phyloP scores from a whole-genome alignment of 2,888 invertebrate species.

The Ormyrus labotus region DNA sequence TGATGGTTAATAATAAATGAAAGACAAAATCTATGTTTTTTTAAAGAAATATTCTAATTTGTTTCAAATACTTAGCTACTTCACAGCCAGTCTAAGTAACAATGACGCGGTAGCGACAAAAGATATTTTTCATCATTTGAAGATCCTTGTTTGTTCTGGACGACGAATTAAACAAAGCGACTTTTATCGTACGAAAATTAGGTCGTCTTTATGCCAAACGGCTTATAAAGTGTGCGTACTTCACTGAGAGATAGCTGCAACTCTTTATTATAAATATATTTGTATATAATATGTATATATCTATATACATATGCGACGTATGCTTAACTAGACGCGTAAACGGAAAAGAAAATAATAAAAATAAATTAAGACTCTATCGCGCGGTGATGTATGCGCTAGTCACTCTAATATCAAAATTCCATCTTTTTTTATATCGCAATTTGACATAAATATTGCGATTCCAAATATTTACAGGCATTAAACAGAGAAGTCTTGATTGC shows the following conservation, averaged over 20 bases:
- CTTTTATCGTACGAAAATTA: constrained; percentile 48
- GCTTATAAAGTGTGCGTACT: constrained; percentile 27
- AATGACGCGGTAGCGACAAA: constrained; percentile 50
- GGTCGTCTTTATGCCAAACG: too few relatives aligned
- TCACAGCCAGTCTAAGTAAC: constrained; percentile 45
- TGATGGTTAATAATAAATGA: constrained; percentile 3
- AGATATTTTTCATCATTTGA: constrained; percentile 44
- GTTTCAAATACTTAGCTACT: constrained; percentile 18
- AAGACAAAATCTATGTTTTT: neutral
- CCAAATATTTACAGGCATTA: too few relatives aligned
- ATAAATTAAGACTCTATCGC: constrained; percentile 71
- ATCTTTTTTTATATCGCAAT: constrained; percentile 16
- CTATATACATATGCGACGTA: constrained; percentile 57
- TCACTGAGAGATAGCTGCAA: constrained; percentile 49
- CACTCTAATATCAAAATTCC: neutral
- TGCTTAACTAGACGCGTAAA: constrained; percentile 57
- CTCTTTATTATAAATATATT: constrained; percentile 53
- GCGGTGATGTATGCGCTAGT: constrained; percentile 25
- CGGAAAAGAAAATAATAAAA: constrained; percentile 67
- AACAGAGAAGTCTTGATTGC: too few relatives aligned
- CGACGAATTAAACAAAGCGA: constrained; percentile 27
- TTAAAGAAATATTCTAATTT: constrained; percentile 9
- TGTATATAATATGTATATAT: constrained; percentile 51
- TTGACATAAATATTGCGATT: too few relatives aligned
- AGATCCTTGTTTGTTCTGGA: constrained; percentile 48